Evolutionary conservation across 2,113 vertebrate species (phyloP).

Genomic region (Percina caprodes): DNA sequence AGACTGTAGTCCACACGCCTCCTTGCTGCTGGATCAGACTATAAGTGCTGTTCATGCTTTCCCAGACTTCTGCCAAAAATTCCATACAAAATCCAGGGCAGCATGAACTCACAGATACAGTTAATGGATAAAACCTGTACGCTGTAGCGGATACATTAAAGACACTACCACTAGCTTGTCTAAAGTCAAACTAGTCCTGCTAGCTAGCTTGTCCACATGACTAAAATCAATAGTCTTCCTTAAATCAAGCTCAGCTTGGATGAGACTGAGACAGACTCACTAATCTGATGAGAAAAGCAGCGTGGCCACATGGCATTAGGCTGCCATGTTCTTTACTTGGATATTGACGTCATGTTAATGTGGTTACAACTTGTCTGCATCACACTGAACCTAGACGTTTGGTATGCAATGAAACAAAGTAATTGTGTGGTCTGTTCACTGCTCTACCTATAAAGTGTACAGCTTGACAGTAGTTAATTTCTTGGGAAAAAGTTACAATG

Average conservation of each 20-base stretch:
- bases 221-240: not conserved
- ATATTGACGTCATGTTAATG: constrained; percentile 62
- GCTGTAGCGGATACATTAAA: not conserved
- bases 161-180: not conserved
- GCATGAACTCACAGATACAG: constrained; percentile 47
- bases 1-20: constrained; percentile 53
- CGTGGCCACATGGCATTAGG: constrained; percentile 26
- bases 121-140: constrained; percentile 30
- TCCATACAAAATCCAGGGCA: constrained; percentile 35
- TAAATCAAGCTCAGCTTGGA: constrained; percentile 1
- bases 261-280: not conserved
- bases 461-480: constrained; percentile 16
- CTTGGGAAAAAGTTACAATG: constrained; percentile 25
- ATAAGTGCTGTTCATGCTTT: constrained; percentile 68
- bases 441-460: constrained; percentile 35
- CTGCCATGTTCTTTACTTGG: constrained; percentile 44
- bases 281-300: constrained; percentile 52
- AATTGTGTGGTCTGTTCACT: constrained; percentile 37
- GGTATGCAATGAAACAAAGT: constrained; percentile 58
- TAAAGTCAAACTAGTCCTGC: constrained; percentile 18
- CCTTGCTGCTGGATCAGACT: constrained; percentile 52
- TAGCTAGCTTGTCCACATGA: not conserved
- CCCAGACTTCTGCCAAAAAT: constrained; percentile 73
- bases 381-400: constrained; percentile 51
- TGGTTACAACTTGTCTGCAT: constrained; percentile 50